Base-by-base conservation (phyloP, 2,797 vertebrate species). In the Rhodeus uyekii region DNA sequence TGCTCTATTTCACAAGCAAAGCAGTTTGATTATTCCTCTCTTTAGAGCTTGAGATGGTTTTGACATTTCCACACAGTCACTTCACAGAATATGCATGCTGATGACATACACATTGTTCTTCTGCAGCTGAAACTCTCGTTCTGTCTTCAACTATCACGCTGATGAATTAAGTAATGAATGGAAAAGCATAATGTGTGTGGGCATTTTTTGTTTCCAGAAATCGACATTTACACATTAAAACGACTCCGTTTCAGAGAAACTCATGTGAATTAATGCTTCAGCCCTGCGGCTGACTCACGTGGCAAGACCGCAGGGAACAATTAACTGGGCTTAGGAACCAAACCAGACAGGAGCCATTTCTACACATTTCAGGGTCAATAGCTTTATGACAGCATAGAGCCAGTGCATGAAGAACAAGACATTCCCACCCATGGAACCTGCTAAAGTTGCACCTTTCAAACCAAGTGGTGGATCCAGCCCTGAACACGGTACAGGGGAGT, bases 1-100 rank as follows among this genome's bases (percentile, higher is more conserved):
- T 79, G 67, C 81, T 81, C 44, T 68, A 82, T 78, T 78, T 84
- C 83, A 84, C 81, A 87, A 86, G 84, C 86, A 87, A 86, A 84
- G 76, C 63, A 39, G 64, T 82, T 80, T 88, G 86, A 88, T 88
- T 87, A 85, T 87, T 77, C 72, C 44, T 53, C 80, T 85, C 55
- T 86, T 81, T 79, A 75, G 76, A 74, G 78, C 36, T 55, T 75
- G 48, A 71, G 63, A 77, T 80, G 83, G 77, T 69, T 85, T 85
- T 87, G 86, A 77, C 83, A 86, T 86, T 87, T 84, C 76, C 77
- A 69, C 42, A 83, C 67, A 76, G 80, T 73, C 68, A 74, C 82
- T 83, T 83, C 67, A 50, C 76, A 63, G 64, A 64, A 67, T 32
- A 44, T n/a, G 55, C 38, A 42, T 71, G 65, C 63, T 72, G 19